phyloP scores from a whole-genome alignment of 2,113 vertebrate species.

The Eurypyga helias region DNA sequence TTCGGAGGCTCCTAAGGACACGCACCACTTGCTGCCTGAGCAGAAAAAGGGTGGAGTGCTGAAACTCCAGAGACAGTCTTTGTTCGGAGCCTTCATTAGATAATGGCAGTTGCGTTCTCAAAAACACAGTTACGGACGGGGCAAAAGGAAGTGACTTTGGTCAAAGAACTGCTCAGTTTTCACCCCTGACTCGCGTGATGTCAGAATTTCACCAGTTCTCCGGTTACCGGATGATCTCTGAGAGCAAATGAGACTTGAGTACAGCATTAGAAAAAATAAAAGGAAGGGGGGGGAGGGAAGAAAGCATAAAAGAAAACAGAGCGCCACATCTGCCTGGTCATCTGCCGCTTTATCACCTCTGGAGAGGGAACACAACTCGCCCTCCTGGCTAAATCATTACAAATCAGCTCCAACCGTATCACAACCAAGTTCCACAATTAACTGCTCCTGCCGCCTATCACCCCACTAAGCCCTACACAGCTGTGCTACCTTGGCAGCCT shows the following conservation, averaged over 20 bases:
- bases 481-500: conserved; percentile 42
- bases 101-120: conserved; percentile 23
- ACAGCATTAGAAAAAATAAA: background rate
- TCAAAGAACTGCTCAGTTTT: conserved; percentile 30
- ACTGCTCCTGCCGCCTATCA: conserved; percentile 41
- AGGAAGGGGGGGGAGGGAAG: accelerated
- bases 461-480: conserved; percentile 27
- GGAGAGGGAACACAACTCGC: conserved; percentile 15
- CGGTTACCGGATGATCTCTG: background rate
- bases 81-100: background rate
- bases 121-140: conserved; percentile 31
- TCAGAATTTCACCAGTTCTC: conserved; percentile 31
- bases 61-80: conserved; percentile 49
- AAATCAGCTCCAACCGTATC: conserved; percentile 46
- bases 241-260: background rate
- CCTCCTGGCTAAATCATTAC: conserved; percentile 52
- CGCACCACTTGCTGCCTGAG: background rate
- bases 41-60: conserved; percentile 46
- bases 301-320: background rate
- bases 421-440: conserved; percentile 37
- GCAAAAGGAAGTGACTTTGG: conserved; percentile 63
- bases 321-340: conserved; percentile 48
- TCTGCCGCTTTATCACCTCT: conserved; percentile 54
- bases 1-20: background rate
- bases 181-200: background rate